phyloP scores from a whole-genome alignment of 1,140 invertebrate species.

The Pseudomyrmex gracilis region DNA sequence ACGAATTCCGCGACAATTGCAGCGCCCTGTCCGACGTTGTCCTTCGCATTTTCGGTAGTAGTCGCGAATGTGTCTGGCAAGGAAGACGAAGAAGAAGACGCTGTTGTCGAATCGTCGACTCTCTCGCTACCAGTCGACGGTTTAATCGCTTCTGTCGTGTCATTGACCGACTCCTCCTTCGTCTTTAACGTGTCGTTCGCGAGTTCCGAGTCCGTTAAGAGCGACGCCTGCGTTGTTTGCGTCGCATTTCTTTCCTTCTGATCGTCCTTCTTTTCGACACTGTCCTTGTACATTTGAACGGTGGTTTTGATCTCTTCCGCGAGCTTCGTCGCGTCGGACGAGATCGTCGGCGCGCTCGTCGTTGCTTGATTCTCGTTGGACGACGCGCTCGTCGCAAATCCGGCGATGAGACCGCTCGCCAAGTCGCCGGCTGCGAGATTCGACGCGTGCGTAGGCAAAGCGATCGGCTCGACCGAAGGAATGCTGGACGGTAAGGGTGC shows the following conservation, averaged over 20 bases:
- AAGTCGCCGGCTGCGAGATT: conserved; percentile 69
- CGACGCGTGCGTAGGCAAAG: conserved; percentile 66
- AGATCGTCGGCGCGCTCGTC: conserved; percentile 72
- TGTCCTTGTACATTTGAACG: neutral
- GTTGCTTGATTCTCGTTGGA: conserved; percentile 20
- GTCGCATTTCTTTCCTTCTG: conserved; percentile 11
- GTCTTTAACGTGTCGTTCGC: conserved; percentile 4
- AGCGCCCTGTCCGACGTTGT: neutral
- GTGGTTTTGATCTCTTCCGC: neutral
- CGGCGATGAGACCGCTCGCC: conserved; percentile 81
- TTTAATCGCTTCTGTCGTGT: conserved; percentile 1
- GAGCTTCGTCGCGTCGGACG: neutral
- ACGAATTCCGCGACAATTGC: neutral
- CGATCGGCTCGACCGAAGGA: conserved; percentile 65
- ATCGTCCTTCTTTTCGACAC: neutral
- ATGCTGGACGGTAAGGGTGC: conserved; percentile 51
- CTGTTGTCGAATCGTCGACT: neutral
- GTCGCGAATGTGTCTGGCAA: neutral
- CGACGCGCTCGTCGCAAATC: conserved; percentile 64
- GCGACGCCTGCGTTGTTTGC: neutral
- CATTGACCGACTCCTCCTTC: neutral
- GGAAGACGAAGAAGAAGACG: neutral
- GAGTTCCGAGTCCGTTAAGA: neutral
- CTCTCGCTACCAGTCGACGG: neutral
- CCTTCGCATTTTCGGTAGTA: neutral